Evolutionary conservation across 1,140 invertebrate genomes (phyloP), one percentile per base, ranked within the genome.

Genomic region (Pogonus chalceus): DNA sequence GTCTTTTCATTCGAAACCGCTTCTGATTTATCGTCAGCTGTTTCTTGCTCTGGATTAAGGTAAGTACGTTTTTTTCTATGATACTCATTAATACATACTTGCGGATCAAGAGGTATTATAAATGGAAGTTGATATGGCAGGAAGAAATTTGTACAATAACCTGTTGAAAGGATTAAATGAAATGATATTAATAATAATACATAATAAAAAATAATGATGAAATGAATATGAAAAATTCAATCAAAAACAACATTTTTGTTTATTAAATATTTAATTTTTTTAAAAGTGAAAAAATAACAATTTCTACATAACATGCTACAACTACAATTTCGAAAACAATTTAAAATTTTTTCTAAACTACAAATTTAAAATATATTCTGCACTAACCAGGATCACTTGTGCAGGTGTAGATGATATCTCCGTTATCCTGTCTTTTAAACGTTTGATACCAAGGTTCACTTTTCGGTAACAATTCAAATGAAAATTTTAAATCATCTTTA

Each of bases 401-500:
- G 55, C 66, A 74, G 51, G 71, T 67, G 65, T 69, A 74, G 54
- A 64, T 75, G 59, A 85, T 78, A 53, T 81, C 77, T 7, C 82
- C 81, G 16, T 79, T 73, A 64, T 89, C 85, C 62, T 88, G 85
- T 0, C 87, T 73, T 55, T 79, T 76, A 64, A 87, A 89, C 0
- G 86, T 84, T 59, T 82, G 76, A 69, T 84, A 88, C 87, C 87
- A 90, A 0, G 84, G 77, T 61, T 89, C 85, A 35, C 78, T 79
- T 48, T 67, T 71, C 2, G 87, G 87, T 54, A 87, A 69, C 16
- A 72, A 76, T 69, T 90, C 86, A 62, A 90, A 90, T 0, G 85
- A 82, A 65, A 87, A 90, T 51, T 80, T 76, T 65, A 85, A 74
- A 60, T 18, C 26, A 31, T 31, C 26, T 14, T 14, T 31, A 31